Base-by-base conservation (phyloP, 2,797 vertebrate species). In the Premnoplex brunnescens region DNA sequence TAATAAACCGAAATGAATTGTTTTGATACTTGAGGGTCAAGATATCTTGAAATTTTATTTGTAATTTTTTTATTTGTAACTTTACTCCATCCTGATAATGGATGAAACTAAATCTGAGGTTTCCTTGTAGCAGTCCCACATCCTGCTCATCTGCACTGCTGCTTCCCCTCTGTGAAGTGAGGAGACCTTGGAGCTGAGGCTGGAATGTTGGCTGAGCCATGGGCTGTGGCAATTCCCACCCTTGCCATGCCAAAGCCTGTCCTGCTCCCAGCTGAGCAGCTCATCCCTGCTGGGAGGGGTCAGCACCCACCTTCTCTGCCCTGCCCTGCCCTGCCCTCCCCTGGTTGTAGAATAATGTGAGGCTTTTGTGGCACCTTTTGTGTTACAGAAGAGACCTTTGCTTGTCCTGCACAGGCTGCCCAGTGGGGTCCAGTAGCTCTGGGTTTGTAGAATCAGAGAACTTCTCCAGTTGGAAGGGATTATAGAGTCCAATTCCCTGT, bases 151-250 rank as follows among this genome's bases (percentile, higher is more conserved):
- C 34, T 56, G 32, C 56, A 2, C 18, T 64, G 69, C 12, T 52
- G 3, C 16, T 88, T 63, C 30, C 18, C 3, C 23, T 64, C 52
- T 58, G 51, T 46, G 78, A 30, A 39, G 14, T 10, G 24, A 69
- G 82, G 22, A 43, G 21, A 18, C 19, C 24, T 66, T 52, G 71
- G 20, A 82, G 76, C 66, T 39, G 51, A 60, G 46, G 36, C 59
- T 68, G 49, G 63, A 75, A 6, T 2, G 3, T 0, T 39, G 0
- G 36, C 58, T 24, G 16, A 56, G 37, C 76, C 14, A 6, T 16
- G 7, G n/a, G 34, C 58, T 69, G 30, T 23, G 56, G 8, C 34
- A 16, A 12, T 73, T 59, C 51, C 79, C 17, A 17, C 7, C 10
- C 11, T 82, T 46, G 13, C 36, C 60, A 1, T n/a, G 36, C 49